These are phyloP conservation scores for Dipodomys merriami DNA, from an alignment of 2,113 vertebrate genomes.

Conservation along the genomic window DNA sequence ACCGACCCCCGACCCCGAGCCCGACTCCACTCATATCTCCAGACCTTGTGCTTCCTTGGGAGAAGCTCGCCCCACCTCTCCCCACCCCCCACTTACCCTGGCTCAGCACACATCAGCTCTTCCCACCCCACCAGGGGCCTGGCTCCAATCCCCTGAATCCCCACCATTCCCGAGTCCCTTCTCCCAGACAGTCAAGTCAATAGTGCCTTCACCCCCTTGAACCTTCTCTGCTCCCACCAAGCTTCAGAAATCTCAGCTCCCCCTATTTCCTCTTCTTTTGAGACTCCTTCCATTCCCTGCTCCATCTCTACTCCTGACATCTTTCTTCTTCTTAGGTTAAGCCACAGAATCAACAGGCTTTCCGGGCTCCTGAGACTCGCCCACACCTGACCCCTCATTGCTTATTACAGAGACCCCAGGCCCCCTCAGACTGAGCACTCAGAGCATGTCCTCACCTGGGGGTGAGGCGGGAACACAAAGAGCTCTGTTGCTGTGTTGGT, in stretches of 20 bases:
- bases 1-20: too few relatives aligned
- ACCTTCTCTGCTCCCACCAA: neutral
- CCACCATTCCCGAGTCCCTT: too few relatives aligned
- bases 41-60: neutral
- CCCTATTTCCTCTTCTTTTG: neutral
- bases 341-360: neutral
- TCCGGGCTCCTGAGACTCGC: neutral
- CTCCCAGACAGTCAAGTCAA: neutral
- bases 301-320: neutral
- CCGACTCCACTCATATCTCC: neutral
- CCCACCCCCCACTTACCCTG: too few relatives aligned
- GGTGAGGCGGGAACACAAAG: too few relatives aligned
- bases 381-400: fast-evolving
- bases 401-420: neutral
- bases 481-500: neutral
- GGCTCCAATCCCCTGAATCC: neutral
- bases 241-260: neutral
- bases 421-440: neutral
- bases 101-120: neutral
- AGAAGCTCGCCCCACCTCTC: neutral
- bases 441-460: neutral
- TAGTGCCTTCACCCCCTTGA: neutral
- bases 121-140: neutral
- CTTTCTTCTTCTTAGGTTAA: neutral
- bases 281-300: neutral